Evolutionary conservation across 2,113 vertebrate species (phyloP).

Genomic region (Bubo bubo): DNA sequence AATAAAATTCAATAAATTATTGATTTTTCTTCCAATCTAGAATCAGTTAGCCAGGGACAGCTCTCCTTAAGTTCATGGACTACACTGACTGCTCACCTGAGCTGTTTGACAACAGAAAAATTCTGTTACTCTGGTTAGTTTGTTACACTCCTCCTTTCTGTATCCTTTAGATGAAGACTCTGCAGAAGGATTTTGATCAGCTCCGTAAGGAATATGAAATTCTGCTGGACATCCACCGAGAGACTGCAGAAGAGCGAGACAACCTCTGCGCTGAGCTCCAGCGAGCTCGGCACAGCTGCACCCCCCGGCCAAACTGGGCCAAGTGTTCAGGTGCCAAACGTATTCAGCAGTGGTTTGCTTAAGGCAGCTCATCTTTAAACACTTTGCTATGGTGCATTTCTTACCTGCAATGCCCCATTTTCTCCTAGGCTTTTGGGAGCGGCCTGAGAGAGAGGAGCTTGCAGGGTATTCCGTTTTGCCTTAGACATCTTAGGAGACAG

Average conservation of each 20-base stretch:
- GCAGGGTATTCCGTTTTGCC: neutral
- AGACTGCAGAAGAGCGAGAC: conserved; percentile 58
- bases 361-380: neutral
- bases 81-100: neutral
- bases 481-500: neutral
- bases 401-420: neutral
- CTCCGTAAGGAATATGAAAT: conserved; percentile 76
- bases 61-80: neutral
- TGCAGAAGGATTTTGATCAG: conserved; percentile 76
- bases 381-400: neutral
- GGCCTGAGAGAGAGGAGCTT: neutral
- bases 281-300: conserved; percentile 51
- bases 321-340: conserved; percentile 71
- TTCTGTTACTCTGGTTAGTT: neutral
- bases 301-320: conserved; percentile 63
- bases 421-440: neutral
- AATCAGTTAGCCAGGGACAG: neutral
- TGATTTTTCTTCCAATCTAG: neutral
- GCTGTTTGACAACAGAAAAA: neutral
- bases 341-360: neutral
- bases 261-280: conserved; percentile 53
- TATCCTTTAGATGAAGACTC: conserved; percentile 68
- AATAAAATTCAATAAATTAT: neutral
- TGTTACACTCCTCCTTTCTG: neutral
- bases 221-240: conserved; percentile 77